Percentiles rank a stretch among this genome's conserved stretches.
These are phyloP conservation scores for Oopsacas minuta DNA, from an alignment of 37 sponge, comb jelly and placozoan species.

Conservation along the genomic window DNA sequence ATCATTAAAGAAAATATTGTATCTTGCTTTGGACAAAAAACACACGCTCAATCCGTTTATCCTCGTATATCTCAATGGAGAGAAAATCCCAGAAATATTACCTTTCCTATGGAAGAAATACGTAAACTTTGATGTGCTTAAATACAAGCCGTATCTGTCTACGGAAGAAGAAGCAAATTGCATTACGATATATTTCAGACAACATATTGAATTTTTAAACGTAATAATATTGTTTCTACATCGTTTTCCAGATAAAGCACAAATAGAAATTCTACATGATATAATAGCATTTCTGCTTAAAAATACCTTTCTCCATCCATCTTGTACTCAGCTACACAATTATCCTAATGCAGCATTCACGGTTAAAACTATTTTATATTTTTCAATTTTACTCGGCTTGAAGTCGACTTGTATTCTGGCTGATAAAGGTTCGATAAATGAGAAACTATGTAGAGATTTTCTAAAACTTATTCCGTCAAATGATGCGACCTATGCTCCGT, in stretches of 20 bases:
- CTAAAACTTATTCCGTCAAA: neutral
- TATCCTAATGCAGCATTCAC: neutral
- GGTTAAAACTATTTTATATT: neutral
- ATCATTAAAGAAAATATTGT: neutral
- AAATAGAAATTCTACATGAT: neutral
- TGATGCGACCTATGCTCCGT: neutral
- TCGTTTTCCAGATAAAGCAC: neutral
- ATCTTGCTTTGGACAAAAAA: neutral
- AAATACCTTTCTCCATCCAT: neutral
- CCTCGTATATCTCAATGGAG: neutral
- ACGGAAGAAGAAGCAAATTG: neutral
- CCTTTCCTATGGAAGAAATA: constrained; percentile 13
- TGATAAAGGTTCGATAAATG: neutral
- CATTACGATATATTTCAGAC: neutral
- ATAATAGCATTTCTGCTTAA: neutral
- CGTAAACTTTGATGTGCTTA: neutral
- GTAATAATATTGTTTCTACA: neutral
- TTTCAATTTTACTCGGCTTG: neutral
- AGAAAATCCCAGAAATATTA: neutral
- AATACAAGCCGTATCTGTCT: neutral
- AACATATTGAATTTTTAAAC: neutral
- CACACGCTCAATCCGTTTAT: neutral
- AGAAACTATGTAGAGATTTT: neutral
- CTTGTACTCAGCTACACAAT: neutral
- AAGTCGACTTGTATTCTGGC: neutral